These are phyloP conservation scores for Gracilinanus agilis DNA, from an alignment of 2,113 vertebrate species.

Conservation along the genomic window DNA sequence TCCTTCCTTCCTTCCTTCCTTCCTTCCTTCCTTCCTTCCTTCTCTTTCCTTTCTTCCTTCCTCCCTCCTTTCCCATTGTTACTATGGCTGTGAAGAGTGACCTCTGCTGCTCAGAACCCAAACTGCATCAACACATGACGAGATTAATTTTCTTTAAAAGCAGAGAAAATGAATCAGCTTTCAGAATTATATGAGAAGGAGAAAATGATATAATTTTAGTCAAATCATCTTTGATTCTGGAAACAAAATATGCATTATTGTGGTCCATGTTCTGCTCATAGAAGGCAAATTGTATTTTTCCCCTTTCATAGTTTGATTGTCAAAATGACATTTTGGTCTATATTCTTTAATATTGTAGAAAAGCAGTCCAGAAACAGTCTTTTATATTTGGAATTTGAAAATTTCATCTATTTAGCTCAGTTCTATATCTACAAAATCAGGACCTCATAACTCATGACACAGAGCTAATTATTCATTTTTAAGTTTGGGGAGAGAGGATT, in stretches of 20 bases:
- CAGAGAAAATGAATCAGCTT: constrained; percentile 11
- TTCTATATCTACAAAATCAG: background rate
- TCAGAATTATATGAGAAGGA: constrained; percentile 23
- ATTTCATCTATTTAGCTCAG: background rate
- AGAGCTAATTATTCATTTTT: background rate
- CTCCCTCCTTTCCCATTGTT: constrained; percentile 54
- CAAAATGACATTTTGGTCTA: background rate
- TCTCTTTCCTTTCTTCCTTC: fast-evolving
- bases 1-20: too few relatives aligned
- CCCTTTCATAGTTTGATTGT: background rate
- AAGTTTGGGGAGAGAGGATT: background rate
- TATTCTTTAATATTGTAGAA: background rate
- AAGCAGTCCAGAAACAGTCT: background rate
- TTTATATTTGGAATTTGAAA: background rate
- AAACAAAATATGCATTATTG: background rate
- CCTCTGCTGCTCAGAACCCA: constrained; percentile 70
- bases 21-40: too few relatives aligned
- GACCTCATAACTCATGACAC: background rate
- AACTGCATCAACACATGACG: constrained; percentile 32
- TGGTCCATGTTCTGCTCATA: background rate
- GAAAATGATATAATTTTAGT: constrained; percentile 4
- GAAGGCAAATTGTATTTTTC: constrained; percentile 33
- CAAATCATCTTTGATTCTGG: constrained; percentile 21
- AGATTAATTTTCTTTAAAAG: constrained; percentile 1
- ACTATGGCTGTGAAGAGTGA: constrained; percentile 65